Evolutionary conservation across 2,113 vertebrate species (phyloP).

Genomic region (Eurypyga helias): DNA sequence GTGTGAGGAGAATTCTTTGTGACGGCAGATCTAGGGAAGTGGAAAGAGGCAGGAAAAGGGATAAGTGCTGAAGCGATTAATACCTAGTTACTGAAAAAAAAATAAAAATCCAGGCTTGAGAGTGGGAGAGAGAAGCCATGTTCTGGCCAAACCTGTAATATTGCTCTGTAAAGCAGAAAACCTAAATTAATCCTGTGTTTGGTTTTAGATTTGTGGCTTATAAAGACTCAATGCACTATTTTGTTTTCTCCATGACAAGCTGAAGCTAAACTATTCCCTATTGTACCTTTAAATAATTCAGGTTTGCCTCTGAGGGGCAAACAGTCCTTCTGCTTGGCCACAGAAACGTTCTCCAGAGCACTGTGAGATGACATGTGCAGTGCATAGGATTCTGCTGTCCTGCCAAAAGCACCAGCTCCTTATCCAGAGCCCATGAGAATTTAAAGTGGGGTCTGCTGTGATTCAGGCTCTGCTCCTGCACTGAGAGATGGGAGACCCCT

Average conservation of each 20-base stretch:
- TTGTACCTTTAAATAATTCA: not conserved
- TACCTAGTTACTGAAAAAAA: not conserved
- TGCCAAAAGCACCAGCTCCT: not conserved
- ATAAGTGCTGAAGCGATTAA: not conserved
- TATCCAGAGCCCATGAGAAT: fast-evolving
- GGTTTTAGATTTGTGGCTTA: not conserved
- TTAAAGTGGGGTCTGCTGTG: not conserved
- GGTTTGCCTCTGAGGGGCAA: not conserved
- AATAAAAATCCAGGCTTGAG: not conserved
- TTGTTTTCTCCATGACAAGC: not conserved
- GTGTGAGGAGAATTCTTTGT: not conserved
- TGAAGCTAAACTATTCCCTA: not conserved
- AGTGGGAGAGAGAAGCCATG: not conserved
- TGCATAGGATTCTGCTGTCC: not conserved
- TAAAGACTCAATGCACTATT: not conserved
- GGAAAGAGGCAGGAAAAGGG: not conserved
- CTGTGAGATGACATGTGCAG: fast-evolving
- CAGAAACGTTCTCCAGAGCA: not conserved
- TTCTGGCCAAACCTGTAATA: not conserved
- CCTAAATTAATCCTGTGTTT: not conserved
- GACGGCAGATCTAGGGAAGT: not conserved
- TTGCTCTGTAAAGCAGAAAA: not conserved
- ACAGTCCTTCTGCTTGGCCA: not conserved
- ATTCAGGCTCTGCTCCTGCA: not conserved
- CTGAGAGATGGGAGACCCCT: fast-evolving